Conservation (phyloP, 2,113 vertebrate species). For the Geococcyx californianus region DNA sequence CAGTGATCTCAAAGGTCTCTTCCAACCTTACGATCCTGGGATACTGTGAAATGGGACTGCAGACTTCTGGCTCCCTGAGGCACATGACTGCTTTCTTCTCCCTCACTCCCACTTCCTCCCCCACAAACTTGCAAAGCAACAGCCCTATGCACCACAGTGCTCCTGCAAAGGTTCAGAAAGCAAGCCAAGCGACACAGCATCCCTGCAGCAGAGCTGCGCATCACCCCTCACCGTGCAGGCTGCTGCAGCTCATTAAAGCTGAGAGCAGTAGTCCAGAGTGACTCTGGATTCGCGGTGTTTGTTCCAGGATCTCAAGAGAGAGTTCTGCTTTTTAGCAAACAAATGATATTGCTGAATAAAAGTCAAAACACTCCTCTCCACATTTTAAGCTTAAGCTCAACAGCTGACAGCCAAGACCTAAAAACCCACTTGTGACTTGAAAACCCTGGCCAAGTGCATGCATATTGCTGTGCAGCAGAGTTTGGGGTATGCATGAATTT, state of each 20-base stretch:
- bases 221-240: background rate
- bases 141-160: background rate
- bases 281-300: background rate
- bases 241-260: background rate
- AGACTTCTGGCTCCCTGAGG: background rate
- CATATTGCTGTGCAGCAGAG: background rate
- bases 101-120: background rate
- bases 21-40: too few relatives aligned
- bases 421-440: background rate
- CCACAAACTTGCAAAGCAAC: background rate
- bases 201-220: background rate
- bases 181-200: background rate
- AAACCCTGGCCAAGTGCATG: background rate
- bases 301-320: background rate
- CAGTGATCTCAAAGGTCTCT: too few relatives aligned
- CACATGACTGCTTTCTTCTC: background rate
- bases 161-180: background rate
- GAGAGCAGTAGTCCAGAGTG: background rate
- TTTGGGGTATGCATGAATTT: background rate
- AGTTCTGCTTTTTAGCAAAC: background rate
- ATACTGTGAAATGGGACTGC: background rate
- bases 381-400: background rate
- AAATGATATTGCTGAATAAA: background rate
- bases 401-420: background rate
- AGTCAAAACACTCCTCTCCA: background rate